Base-by-base conservation (phyloP, 2,888 invertebrate genomes). In the Mesoligia furuncula region DNA sequence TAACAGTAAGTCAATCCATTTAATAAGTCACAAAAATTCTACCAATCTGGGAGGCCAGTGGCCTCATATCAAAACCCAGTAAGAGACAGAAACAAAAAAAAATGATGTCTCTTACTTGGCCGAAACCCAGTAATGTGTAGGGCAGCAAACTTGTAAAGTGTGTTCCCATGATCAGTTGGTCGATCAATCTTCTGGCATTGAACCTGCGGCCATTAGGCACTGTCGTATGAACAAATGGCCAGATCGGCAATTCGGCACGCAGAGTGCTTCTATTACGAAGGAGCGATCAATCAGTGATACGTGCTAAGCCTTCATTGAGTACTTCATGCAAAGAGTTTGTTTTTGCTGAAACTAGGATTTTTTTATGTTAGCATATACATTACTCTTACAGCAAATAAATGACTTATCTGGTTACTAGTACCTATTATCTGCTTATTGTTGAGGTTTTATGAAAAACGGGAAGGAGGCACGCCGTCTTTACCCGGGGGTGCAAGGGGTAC, bases 111-210 rank as follows among this genome's bases (percentile, higher is more conserved):
- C 15, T n/a, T 11, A 69, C 27, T 27, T 20, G 20, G 36, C 8
- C 15, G 39, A 42, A 7, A 39, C 24, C 24, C 61, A 59, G 59
- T 59, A 59, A 27, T 27, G 17, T 36, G 36, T n/a, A 51, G 15
- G 5, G 9, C 9, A 31, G 31, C 36, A 57, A n/a, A n/a, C 11
- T 20, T 68, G 45, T 64, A 62, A 69, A 72, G 69, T 75, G 51
- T 31, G 64, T 61, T 45, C 64, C 39, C 54, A 73, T 51, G 57
- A 57, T 62, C 65, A 75, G 4, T 59, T n/a, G 59, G 42, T 69
- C 72, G 64, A 87, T 87, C 81, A 87, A 87, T 87, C 88, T 85
- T 75, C 31, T 61, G 77, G 59, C 61, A 72, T 68, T 73, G 79
- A 83, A 81, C 80, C 71, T 68, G 79, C 27, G 54, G 71, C 86